Evolutionary conservation across 2,888 invertebrate genomes (phyloP).

Genomic region (Yponomeuta sedellus): DNA sequence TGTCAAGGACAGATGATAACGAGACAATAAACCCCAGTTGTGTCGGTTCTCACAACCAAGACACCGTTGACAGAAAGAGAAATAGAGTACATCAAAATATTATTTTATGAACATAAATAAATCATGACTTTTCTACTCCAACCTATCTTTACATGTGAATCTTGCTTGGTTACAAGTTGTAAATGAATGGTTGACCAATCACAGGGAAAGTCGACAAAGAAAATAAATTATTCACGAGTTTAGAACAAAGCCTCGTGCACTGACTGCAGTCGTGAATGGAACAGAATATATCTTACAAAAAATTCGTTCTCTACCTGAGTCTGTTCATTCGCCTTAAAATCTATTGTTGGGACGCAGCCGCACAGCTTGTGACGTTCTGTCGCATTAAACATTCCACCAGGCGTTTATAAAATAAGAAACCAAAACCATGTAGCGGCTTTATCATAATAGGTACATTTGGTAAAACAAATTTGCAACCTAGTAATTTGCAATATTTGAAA

Average conservation of each 20-base stretch:
- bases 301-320: conserved; percentile 51
- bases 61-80: background rate
- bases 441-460: background rate
- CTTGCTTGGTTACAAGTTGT: background rate
- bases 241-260: conserved; percentile 36
- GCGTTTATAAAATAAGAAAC: conserved; percentile 4
- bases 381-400: conserved; percentile 11
- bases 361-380: conserved; percentile 15
- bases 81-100: too few relatives aligned
- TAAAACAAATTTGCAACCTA: background rate
- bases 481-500: too few relatives aligned
- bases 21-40: conserved; percentile 30
- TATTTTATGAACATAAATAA: too few relatives aligned
- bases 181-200: conserved; percentile 9
- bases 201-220: conserved; percentile 18
- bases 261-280: conserved; percentile 40
- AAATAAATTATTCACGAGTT: conserved; percentile 28
- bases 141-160: background rate
- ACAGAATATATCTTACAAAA: conserved; percentile 38
- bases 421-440: background rate
- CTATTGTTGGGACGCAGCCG: conserved; percentile 38
- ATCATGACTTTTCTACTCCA: too few relatives aligned
- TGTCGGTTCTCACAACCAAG: background rate
- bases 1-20: conserved; percentile 74
- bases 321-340: conserved; percentile 36